These are phyloP conservation scores for Cyanoliseus patagonus DNA, from an alignment of 2,113 vertebrate genomes.

Conservation along the genomic window DNA sequence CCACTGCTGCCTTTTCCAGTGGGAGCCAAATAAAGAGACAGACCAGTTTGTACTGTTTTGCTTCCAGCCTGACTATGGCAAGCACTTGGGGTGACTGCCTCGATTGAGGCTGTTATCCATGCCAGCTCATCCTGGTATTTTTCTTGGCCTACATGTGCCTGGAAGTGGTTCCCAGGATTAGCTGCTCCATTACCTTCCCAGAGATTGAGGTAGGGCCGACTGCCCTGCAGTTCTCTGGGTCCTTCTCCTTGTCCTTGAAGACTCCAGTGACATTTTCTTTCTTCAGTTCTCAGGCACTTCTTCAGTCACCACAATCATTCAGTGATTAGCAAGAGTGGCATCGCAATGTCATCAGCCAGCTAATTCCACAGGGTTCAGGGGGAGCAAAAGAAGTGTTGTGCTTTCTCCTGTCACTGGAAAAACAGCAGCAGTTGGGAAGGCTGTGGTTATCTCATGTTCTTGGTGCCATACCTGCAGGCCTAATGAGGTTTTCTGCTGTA, in stretches of 20 bases:
- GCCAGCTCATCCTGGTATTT: neutral
- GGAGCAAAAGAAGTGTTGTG: neutral
- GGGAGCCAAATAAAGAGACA: neutral
- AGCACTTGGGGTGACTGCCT: neutral
- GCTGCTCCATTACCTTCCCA: neutral
- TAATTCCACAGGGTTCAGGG: neutral
- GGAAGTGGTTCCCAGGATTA: neutral
- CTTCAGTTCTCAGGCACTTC: neutral
- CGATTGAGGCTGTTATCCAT: neutral
- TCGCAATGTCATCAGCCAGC: neutral
- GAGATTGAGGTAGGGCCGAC: neutral
- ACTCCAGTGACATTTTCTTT: neutral
- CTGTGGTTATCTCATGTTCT: neutral
- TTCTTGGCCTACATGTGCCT: neutral
- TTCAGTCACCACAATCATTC: neutral
- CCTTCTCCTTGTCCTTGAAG: neutral
- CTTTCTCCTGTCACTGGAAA: neutral
- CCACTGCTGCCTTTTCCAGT: neutral
- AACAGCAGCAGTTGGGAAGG: neutral
- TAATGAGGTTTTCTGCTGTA: neutral
- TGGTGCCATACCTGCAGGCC: neutral
- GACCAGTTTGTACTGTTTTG: neutral
- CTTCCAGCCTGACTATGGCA: neutral
- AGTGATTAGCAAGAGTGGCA: accelerated
- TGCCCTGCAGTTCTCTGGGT: neutral